phyloP scores from a whole-genome alignment of 2,113 vertebrate genomes.

The Paratilapia polleni region DNA sequence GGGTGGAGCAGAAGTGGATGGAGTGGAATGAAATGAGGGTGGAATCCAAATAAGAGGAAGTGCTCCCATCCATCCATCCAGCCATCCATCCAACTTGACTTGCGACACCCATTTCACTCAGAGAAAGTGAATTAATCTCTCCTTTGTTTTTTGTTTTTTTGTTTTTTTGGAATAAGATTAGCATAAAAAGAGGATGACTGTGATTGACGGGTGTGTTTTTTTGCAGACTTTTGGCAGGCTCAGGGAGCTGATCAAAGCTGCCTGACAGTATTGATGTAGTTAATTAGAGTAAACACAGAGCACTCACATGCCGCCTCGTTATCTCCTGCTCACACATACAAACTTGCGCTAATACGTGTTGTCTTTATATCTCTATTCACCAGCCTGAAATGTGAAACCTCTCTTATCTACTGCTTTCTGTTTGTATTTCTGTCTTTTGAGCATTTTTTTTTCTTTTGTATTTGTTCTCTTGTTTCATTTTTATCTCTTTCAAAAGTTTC shows the following conservation, averaged over 20 bases:
- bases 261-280: slow-evolving; percentile 71
- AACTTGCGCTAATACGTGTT: slow-evolving; percentile 30
- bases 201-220: slow-evolving; percentile 66
- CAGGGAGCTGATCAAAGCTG: slow-evolving; percentile 63
- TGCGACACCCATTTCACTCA: not conserved
- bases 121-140: slow-evolving; percentile 25
- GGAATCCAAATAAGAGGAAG: slow-evolving; percentile 48
- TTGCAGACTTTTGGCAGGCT: slow-evolving; percentile 55
- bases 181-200: slow-evolving; percentile 28
- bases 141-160: not conserved
- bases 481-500: slow-evolving; percentile 22
- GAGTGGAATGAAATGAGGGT: slow-evolving; percentile 35
- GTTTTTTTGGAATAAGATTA: slow-evolving; percentile 25
- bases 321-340: slow-evolving; percentile 51
- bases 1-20: slow-evolving; percentile 58
- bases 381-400: slow-evolving; percentile 51
- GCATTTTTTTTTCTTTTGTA: not conserved
- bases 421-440: slow-evolving; percentile 16
- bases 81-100: slow-evolving; percentile 14
- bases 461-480: slow-evolving; percentile 5
- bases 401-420: slow-evolving; percentile 33
- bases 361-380: slow-evolving; percentile 55
- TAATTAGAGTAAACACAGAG: slow-evolving; percentile 76
- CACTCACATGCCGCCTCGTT: slow-evolving; percentile 46
- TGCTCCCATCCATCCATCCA: not conserved